These are phyloP conservation scores for human DNA, from an alignment of 2,113 vertebrate species.

Conservation along the genomic window GRCh38 chr4:73859501-73860000, in stretches of 20 bases:
- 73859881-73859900: background rate
- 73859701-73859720: background rate
- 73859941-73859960: background rate
- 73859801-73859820: slow-evolving; percentile 30
- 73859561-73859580: background rate
- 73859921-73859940: background rate
- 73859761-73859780: background rate
- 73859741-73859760: background rate
- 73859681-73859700: background rate
- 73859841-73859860: background rate
- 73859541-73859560: background rate
- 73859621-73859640: background rate
- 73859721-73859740: background rate
- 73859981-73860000: background rate
- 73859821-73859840: background rate
- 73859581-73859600: background rate
- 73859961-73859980: background rate
- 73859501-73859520: background rate
- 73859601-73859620: background rate
- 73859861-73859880: background rate
- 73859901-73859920: background rate
- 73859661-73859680: background rate
- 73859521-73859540: background rate
- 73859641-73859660: background rate
- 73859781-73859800: slow-evolving; percentile 13